Conservation (phyloP, 2,888 invertebrate species). For the Cheilosia vulpina region DNA sequence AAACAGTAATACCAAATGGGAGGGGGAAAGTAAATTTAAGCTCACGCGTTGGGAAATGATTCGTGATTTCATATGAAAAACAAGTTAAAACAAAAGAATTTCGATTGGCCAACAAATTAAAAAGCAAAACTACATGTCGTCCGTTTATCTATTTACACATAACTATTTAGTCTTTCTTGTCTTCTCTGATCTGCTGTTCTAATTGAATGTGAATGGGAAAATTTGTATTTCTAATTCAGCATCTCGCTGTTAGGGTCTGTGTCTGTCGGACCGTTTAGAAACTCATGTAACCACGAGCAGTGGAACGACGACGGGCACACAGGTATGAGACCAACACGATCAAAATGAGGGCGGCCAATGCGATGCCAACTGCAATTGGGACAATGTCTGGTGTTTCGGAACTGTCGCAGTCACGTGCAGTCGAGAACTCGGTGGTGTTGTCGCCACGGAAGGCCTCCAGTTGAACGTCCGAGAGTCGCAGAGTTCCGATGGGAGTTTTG, state of each 20-base stretch:
- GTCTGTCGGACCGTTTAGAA: conserved; percentile 85
- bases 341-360: conserved; percentile 94
- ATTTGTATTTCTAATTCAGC: conserved; percentile 19
- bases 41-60: conserved; percentile 18
- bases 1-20: conserved; percentile 36
- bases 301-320: conserved; percentile 93
- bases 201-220: conserved; percentile 60
- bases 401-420: conserved; percentile 90
- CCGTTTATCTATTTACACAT: conserved; percentile 61
- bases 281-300: conserved; percentile 93
- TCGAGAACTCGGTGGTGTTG: conserved; percentile 86
- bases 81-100: conserved; percentile 14
- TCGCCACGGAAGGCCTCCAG: conserved; percentile 89
- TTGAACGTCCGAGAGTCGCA: conserved; percentile 87
- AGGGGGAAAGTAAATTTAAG: conserved; percentile 13
- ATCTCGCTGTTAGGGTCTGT: conserved; percentile 5
- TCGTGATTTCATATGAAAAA: neutral
- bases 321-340: conserved; percentile 97
- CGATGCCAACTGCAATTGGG: conserved; percentile 98
- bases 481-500: conserved; percentile 81
- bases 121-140: conserved; percentile 14
- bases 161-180: conserved; percentile 51
- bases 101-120: neutral
- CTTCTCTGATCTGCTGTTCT: conserved; percentile 3
- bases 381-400: conserved; percentile 94